A percentile compares a stretch with the other conserved stretches of the same genome.
These are phyloP conservation scores for Hipparchia semele DNA, from an alignment of 2,888 invertebrate genomes.

Conservation along the genomic window DNA sequence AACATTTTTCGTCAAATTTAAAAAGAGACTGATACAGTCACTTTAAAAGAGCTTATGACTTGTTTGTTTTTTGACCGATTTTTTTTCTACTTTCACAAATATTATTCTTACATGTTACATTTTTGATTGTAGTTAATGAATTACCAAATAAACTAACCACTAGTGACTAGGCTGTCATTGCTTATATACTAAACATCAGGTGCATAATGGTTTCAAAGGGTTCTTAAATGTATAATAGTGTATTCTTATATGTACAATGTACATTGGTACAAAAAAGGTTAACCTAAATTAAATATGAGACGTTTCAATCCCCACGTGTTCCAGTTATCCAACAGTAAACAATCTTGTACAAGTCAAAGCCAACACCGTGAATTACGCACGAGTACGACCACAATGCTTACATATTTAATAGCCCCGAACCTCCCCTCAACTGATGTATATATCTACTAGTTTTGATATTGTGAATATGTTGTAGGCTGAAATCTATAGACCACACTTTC, in stretches of 20 bases:
- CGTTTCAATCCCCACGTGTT: conserved; percentile 15
- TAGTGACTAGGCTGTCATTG: too few species aligned
- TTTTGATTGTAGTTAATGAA: too few species aligned
- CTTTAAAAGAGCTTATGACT: too few species aligned
- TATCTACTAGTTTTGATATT: neutral
- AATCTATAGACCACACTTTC: too few species aligned
- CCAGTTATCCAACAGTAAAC: conserved; percentile 14
- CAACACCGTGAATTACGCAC: conserved; percentile 16
- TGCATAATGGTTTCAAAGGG: neutral
- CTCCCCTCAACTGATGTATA: neutral
- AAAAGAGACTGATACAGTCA: too few species aligned
- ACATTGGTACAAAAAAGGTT: neutral
- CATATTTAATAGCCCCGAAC: conserved; percentile 20
- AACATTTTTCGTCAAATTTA: too few species aligned
- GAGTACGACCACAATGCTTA: conserved; percentile 8
- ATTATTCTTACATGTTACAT: too few species aligned
- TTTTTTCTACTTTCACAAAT: too few species aligned
- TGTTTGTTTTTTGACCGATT: too few species aligned
- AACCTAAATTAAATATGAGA: conserved; percentile 8
- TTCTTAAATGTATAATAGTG: neutral
- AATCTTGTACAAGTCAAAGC: conserved; percentile 19
- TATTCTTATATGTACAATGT: too few species aligned
- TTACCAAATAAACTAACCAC: too few species aligned
- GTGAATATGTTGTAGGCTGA: neutral
- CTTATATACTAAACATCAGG: too few species aligned